A percentile compares a stretch with the other conserved stretches of the same genome.
Conservation (phyloP, 2,113 vertebrate genomes). For the Rattus norvegicus region DNA sequence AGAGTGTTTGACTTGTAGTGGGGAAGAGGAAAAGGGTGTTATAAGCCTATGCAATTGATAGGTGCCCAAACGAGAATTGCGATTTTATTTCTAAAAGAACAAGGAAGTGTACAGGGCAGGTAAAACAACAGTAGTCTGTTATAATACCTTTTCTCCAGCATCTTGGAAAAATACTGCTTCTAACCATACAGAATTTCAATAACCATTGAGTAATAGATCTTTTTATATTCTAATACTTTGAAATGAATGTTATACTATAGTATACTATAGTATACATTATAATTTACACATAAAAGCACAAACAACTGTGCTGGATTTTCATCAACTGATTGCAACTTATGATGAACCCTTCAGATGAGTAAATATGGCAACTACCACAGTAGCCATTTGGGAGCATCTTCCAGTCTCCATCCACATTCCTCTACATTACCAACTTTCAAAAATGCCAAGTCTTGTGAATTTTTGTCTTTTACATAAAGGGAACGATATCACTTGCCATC, state of each 20-base stretch:
- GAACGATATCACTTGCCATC: not conserved
- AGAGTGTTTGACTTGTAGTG: not conserved
- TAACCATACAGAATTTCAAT: not conserved
- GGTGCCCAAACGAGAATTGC: not conserved
- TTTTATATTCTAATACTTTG: constrained; percentile 3
- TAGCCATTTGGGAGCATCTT: not conserved
- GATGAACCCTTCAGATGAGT: not conserved
- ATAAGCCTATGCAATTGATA: not conserved
- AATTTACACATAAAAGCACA: not conserved
- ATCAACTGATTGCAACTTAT: not conserved
- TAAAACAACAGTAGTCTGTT: not conserved
- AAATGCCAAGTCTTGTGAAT: not conserved
- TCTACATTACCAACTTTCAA: not conserved
- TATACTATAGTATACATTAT: not conserved
- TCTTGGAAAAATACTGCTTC: not conserved
- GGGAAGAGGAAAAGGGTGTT: not conserved
- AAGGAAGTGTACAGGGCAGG: not conserved
- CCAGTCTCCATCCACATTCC: not conserved
- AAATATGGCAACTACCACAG: not conserved
- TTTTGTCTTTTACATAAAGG: constrained; percentile 19
- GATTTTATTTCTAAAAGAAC: constrained; percentile 19
- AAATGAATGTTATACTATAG: not conserved
- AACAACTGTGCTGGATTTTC: not conserved
- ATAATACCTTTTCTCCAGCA: not conserved
- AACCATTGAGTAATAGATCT: not conserved